Evolutionary conservation across 92 coral and sea anemone species (phyloP), one percentile per base, ranked within the genome.

Genomic region (Epizoanthus fatuus): DNA sequence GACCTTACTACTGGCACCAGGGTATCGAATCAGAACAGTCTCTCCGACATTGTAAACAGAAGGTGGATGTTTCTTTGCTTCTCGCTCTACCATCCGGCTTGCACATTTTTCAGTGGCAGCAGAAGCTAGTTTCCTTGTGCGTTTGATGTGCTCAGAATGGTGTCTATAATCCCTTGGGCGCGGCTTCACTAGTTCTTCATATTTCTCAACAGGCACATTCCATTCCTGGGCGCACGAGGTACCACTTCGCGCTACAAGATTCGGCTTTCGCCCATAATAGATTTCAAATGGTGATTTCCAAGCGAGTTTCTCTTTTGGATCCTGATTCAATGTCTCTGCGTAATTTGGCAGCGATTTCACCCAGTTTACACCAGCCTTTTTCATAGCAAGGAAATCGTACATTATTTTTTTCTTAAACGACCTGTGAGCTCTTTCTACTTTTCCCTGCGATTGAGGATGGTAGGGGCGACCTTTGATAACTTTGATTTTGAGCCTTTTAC

Each of bases 361-460:
- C 89, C 89, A 66, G 53, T 76, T 86, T 1, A 86, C 84, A 5
- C 79, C 76, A 29, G 53, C 75, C 38, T 66, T 85, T 32, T 64
- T 64, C 83, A 65, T 80, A 9, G 54, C 68, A 2, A 75, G 57
- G 15, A 74, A 51, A 67, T 85, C 88, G 67, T 85, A 49, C 83
- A 74, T 63, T 35, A 75, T 44, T 38, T 80, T 85, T 75, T 51
- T 49, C 57, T 42, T 49, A 20, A 29, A 79, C 25, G 72, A 57
- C 62, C 81, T 45, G 17, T 86, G 90, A 14, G 81, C 63, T 60
- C 86, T 51, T 74, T 87, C 82, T 16, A 80, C 72, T 72, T 87
- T 87, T 15, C 86, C 90, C 65, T 87, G 86, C 5, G 86, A 80
- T 57, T 87, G 81, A 15, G 85, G 89, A 42, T 76, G 89, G 81